phyloP scores from a whole-genome alignment of 2,113 vertebrate species.

The Halichoerus grypus region DNA sequence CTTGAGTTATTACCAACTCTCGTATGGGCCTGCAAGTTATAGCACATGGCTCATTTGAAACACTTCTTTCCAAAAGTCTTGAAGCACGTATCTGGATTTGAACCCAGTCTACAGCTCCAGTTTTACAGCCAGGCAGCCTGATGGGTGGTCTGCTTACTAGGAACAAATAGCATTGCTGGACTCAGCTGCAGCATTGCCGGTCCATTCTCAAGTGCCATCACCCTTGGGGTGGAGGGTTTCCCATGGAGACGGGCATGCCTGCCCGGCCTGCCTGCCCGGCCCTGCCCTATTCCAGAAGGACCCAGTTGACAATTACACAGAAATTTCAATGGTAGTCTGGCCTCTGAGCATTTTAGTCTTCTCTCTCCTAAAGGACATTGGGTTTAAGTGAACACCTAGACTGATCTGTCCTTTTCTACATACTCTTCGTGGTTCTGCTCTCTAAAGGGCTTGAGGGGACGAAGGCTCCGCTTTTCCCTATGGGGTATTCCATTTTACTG shows the following conservation, averaged over 20 bases:
- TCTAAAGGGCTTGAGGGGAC: neutral
- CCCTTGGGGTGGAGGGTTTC: neutral
- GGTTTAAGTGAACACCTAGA: neutral
- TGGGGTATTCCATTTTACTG: neutral
- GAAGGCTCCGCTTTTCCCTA: neutral
- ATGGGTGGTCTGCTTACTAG: neutral
- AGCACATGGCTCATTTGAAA: neutral
- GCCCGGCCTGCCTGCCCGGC: neutral
- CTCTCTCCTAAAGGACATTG: neutral
- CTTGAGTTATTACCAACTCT: neutral
- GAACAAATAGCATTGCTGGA: neutral
- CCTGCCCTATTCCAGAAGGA: neutral
- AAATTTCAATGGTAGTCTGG: neutral
- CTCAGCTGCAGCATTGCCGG: neutral
- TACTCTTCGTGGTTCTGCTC: neutral
- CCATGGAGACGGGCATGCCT: neutral
- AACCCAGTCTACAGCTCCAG: neutral
- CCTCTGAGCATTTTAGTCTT: neutral
- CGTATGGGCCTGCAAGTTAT: neutral
- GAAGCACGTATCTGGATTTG: neutral
- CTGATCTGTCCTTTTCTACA: neutral
- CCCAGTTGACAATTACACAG: neutral
- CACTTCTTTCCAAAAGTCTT: neutral
- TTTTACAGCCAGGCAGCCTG: neutral
- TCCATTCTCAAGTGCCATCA: neutral